Conservation (phyloP, 2,888 invertebrate species). For the Drosophila longiperda region DNA sequence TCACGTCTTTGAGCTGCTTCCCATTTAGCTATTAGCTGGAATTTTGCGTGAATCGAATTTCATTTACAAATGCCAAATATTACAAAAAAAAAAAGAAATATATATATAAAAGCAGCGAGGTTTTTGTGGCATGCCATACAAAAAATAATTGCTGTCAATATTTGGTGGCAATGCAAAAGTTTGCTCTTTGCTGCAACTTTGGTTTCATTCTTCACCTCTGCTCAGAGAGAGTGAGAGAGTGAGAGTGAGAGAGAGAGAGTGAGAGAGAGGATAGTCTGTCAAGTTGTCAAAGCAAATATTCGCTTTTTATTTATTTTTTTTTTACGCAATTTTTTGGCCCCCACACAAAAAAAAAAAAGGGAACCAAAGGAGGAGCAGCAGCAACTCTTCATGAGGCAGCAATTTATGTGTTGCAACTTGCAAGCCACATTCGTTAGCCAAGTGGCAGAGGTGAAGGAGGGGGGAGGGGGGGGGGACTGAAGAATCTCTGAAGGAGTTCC, state of each 20-base stretch:
- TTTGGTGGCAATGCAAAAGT: conserved; percentile 29
- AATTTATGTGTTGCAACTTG: conserved; percentile 16
- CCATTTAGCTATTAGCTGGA: conserved; percentile 23
- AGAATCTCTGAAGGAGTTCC: neutral
- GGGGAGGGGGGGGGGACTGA: neutral
- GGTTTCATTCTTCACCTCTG: neutral
- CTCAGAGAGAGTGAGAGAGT: neutral
- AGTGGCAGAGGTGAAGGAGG: neutral
- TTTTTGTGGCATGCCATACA: neutral
- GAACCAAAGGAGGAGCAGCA: neutral
- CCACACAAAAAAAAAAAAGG: conserved; percentile 14
- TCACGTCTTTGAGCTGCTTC: conserved; percentile 33
- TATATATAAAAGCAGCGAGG: conserved; percentile 10
- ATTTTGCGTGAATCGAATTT: conserved; percentile 39
- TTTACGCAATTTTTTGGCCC: conserved; percentile 47
- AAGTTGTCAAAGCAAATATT: conserved; percentile 21
- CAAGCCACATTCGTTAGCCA: conserved; percentile 26
- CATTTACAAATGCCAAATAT: conserved; percentile 1
- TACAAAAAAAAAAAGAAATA: neutral
- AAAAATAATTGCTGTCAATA: conserved; percentile 26
- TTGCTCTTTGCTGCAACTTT: conserved; percentile 12
- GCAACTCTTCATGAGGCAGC: conserved; percentile 1
- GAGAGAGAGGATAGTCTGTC: neutral
- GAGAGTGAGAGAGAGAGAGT: neutral
- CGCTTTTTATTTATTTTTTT: conserved; percentile 11